phyloP scores from a whole-genome alignment of 37 sponge, comb jelly and placozoan species.

The Aplysina aerophoba region DNA sequence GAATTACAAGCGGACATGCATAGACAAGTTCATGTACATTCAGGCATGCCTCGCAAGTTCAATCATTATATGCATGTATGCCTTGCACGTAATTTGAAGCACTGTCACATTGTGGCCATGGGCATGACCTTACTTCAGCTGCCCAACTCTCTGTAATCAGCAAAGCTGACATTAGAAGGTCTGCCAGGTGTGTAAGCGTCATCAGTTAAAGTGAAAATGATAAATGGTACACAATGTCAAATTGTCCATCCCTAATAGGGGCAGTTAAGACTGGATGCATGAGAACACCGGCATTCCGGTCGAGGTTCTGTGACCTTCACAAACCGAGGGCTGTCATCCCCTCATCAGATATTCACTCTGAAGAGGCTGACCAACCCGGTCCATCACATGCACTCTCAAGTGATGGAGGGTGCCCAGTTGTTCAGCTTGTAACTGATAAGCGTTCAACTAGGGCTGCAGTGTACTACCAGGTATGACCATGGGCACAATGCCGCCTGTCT shows the following conservation, averaged over 20 bases:
- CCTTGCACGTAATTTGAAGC: too few species aligned
- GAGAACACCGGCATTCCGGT: not conserved
- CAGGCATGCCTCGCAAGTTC: too few species aligned
- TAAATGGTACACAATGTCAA: not conserved
- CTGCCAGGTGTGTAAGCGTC: not conserved
- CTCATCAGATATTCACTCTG: not conserved
- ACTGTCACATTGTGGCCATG: too few species aligned
- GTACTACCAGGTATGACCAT: not conserved
- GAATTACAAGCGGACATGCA: too few species aligned
- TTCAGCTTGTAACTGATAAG: too few species aligned
- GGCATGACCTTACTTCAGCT: too few species aligned
- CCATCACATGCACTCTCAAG: not conserved
- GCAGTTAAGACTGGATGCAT: not conserved
- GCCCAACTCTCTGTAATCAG: not conserved
- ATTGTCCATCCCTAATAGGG: not conserved
- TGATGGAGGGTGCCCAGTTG: not conserved
- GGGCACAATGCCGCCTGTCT: not conserved
- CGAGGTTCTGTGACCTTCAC: not conserved
- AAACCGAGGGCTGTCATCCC: not conserved
- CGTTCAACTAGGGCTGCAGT: not conserved
- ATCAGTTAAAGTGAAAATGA: too few species aligned
- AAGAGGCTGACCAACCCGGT: not conserved
- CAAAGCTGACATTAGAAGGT: not conserved
- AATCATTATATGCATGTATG: too few species aligned
- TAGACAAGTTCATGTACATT: too few species aligned